Base-by-base conservation (phyloP, 2,113 vertebrate genomes). In the Pungitius pungitius region DNA sequence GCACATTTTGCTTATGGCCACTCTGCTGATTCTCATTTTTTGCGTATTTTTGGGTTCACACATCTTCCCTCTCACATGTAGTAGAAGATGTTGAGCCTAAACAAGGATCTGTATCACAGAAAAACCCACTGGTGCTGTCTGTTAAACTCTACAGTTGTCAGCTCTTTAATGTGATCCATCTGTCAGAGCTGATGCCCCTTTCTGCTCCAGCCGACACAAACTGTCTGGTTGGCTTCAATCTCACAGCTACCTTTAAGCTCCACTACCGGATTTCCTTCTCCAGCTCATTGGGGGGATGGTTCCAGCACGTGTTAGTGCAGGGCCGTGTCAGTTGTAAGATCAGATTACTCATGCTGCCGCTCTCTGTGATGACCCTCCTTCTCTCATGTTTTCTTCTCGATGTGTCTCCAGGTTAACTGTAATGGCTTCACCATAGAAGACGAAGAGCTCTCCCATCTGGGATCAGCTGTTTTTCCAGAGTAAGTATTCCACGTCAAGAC, bases 341-440 rank as follows among this genome's bases (percentile, higher is more conserved):
- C 8, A 11, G 54, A 24, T 59, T 60, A 49, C 59, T 77, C 35
- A 61, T 22, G 20, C 24, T 58, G 43, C 49, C 42, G 17, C 59
- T 70, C 40, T 57, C 56, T 68, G 1, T 64, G 27, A 56, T 72
- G 15, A 30, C 65, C 2, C 45, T 45, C n/a, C 49, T 37, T 39
- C 3, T 20, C 35, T 54, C 14, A 18, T 52, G 37, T 65, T 33
- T 47, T 26, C n/a, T 68, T 63, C 6, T 56, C 18, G 11, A 14
- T 42, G 11, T 77, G 11, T 65, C 17, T 82, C 5, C 69, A 98
- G 98, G 97, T 99, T 60, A 99, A 99, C 90, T 99, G 97, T 83
- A 99, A 99, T 80, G 97, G 98, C 27, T 99, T 99, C 87, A 98
- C 97, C 12, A 97, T 99, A 68, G 98, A 99, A 90, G 98, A 99